Evolutionary conservation across 2,797 vertebrate species (phyloP), one percentile per base, ranked within the genome.

Genomic region (Salarias fasciatus): DNA sequence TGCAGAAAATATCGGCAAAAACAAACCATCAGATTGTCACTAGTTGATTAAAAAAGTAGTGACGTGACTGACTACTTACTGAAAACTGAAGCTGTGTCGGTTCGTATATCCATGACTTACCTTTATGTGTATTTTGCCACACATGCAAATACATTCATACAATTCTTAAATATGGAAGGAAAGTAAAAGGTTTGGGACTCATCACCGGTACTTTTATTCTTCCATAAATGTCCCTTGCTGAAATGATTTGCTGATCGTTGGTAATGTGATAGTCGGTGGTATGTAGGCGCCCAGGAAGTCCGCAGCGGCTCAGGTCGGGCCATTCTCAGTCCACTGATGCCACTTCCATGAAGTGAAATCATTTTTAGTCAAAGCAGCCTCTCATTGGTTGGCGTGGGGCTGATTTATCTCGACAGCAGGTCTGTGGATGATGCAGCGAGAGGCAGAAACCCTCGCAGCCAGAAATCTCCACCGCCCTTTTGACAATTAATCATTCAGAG

Each of bases 401-500:
- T 54, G 48, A 67, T 74, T 61, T 63, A 54, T 75, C 67, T 62
- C 6, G 6, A 41, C 47, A 41, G 46, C 54, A 38, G 13, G 56
- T 69, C n/a, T 63, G 24, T 30, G 37, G 60, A 41, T 72, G 72
- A 81, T 50, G 15, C 31, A 75, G 18, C 55, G 75, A 63, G 44
- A 53, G 60, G 67, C 5, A 14, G 15, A 55, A 73, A 38, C 35
- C 52, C 63, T 75, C 5, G 37, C 51, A 75, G 80, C 75, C 63
- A 64, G 69, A 81, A 77, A 63, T 35, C 53, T 79, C 75, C 58
- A 79, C 53, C 53, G 54, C 59, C 53, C 49, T 76, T 85, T 67
- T 80, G 69, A 85, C 51, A 85, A 89, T 92, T 80, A 88, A 92
- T 92, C 86, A 88, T 92, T 92, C 68, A 92, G 82, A 81, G 52